phyloP scores from a whole-genome alignment of 2,113 vertebrate genomes.

The Oncorhynchus gorbuscha region DNA sequence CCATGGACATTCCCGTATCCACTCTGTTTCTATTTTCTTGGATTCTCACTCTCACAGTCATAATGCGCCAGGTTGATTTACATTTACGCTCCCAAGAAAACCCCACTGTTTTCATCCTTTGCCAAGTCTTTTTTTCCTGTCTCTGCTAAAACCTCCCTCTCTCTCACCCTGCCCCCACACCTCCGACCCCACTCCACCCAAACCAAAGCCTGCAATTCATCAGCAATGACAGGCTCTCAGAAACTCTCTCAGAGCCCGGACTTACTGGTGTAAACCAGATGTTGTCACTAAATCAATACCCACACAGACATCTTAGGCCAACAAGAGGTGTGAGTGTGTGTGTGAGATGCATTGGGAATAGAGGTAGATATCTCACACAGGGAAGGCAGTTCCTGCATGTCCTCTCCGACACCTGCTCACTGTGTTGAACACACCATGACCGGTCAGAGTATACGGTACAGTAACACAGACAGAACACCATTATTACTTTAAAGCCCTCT shows the following conservation, averaged over 20 bases:
- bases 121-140: constrained; percentile 22
- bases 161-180: constrained; percentile 1
- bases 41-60: constrained; percentile 5
- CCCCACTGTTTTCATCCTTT: constrained; percentile 36
- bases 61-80: constrained; percentile 43
- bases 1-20: neutral
- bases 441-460: neutral
- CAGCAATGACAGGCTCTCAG: constrained; percentile 49
- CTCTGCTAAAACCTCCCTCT: neutral
- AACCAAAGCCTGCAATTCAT: constrained; percentile 35
- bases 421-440: neutral
- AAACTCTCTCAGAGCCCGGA: constrained; percentile 25
- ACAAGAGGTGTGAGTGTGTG: constrained; percentile 19
- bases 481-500: neutral
- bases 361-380: neutral
- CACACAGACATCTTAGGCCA: constrained; percentile 38
- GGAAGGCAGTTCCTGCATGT: neutral
- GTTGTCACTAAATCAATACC: constrained; percentile 57
- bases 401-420: constrained; percentile 21
- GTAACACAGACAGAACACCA: neutral
- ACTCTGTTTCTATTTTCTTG: neutral
- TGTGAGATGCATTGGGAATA: neutral
- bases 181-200: neutral
- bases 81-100: constrained; percentile 28
- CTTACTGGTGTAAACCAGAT: constrained; percentile 53